Evolutionary conservation across 2,888 invertebrate species (phyloP).

Genomic region (Eilema caniola): DNA sequence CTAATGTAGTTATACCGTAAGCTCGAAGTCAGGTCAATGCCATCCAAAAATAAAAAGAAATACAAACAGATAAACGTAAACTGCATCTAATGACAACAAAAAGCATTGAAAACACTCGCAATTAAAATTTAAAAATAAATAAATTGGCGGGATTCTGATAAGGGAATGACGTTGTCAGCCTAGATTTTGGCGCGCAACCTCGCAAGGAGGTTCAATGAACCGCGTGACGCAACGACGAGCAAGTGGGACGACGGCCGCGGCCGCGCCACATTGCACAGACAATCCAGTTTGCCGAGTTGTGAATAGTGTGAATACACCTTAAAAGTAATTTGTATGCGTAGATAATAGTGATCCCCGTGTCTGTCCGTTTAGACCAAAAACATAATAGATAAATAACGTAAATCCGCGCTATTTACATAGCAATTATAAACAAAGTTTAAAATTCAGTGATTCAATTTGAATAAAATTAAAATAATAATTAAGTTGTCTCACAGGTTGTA

Average conservation of each 20-base stretch:
- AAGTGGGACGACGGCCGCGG: slow-evolving; percentile 60
- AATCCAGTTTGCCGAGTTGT: neutral
- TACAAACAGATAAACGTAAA: slow-evolving; percentile 7
- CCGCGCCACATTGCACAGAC: slow-evolving; percentile 45
- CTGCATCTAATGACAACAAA: slow-evolving; percentile 2
- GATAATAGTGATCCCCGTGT: neutral
- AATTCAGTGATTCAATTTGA: neutral
- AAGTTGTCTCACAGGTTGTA: neutral
- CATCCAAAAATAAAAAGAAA: slow-evolving; percentile 2
- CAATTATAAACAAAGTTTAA: neutral
- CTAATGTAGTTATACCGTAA: slow-evolving; percentile 1
- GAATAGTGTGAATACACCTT: slow-evolving; percentile 2
- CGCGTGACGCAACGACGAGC: slow-evolving; percentile 65
- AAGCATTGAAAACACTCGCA: slow-evolving; percentile 6
- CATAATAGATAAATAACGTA: neutral
- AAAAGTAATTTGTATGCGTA: neutral
- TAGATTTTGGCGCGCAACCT: slow-evolving; percentile 54
- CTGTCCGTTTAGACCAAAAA: neutral
- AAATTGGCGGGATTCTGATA: slow-evolving; percentile 17
- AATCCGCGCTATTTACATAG: neutral
- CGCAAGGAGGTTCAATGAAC: slow-evolving; percentile 61
- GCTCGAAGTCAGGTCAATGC: slow-evolving; percentile 10
- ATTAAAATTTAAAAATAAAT: slow-evolving; percentile 18
- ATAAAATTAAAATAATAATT: slow-evolving; percentile 4
- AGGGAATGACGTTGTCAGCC: slow-evolving; percentile 22